Percentiles rank a stretch among this genome's conserved stretches.
Conservation (phyloP, 1,140 invertebrate genomes). For the Mercenaria mercenaria region DNA sequence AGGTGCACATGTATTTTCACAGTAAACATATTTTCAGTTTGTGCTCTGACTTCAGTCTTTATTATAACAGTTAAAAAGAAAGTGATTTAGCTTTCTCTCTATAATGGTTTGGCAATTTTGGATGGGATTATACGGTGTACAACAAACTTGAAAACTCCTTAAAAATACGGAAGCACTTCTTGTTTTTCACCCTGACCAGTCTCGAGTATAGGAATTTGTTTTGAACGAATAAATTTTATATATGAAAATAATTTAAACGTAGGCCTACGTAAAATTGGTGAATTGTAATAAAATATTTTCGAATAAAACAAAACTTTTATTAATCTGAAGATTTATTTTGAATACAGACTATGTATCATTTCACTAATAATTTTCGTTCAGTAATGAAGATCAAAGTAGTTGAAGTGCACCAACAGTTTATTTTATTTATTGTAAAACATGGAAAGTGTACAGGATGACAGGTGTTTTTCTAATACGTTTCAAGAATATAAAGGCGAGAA, state of each 20-base stretch:
- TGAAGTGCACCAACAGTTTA: not conserved
- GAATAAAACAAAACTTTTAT: too few species aligned
- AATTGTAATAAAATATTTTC: too few species aligned
- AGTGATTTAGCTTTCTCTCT: not conserved
- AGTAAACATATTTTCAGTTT: not conserved
- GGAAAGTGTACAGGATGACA: slow-evolving; percentile 4
- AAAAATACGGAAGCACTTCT: slow-evolving; percentile 41
- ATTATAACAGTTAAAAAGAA: not conserved
- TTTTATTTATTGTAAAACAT: not conserved
- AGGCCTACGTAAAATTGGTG: too few species aligned
- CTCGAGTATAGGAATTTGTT: not conserved
- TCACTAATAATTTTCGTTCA: not conserved
- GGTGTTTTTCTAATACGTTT: slow-evolving; percentile 41
- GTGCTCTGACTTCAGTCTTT: not conserved
- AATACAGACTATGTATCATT: too few species aligned
- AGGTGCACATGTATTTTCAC: not conserved
- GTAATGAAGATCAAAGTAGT: not conserved
- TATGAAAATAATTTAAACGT: too few species aligned
- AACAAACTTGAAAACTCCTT: not conserved
- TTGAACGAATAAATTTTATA: slow-evolving; percentile 1
- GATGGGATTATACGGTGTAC: not conserved
- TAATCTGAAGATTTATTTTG: too few species aligned
- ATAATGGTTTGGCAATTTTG: not conserved
- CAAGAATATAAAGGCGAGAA: slow-evolving; percentile 11
- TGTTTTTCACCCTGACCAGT: not conserved